A percentile compares a stretch with the other conserved stretches of the same genome.
Evolutionary conservation across 2,113 vertebrate genomes (phyloP).

Genomic region (Promerops cafer): DNA sequence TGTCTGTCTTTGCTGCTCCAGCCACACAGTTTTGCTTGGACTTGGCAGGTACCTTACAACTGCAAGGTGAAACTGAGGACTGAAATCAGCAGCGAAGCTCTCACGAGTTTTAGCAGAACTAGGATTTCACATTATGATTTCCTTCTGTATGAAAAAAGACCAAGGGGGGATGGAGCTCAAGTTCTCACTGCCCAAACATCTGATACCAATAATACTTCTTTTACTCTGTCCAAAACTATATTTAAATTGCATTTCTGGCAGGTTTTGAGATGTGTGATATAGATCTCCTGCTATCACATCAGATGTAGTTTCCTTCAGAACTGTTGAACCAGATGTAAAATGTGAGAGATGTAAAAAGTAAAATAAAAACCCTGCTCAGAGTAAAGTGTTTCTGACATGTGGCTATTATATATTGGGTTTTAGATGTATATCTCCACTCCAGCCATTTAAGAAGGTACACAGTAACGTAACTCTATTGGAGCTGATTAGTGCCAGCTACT

Average conservation of each 20-base stretch:
- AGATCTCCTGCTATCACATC: constrained; percentile 44
- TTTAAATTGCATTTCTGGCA: constrained; percentile 43
- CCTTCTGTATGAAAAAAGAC: background rate
- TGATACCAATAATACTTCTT: constrained; percentile 29
- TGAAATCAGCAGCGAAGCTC: background rate
- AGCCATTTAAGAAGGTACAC: constrained; percentile 31
- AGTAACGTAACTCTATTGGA: constrained; percentile 23
- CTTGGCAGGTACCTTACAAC: background rate
- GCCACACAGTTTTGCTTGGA: background rate
- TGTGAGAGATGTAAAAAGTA: constrained; percentile 52
- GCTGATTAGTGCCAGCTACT: constrained; percentile 42
- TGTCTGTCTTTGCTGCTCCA: background rate
- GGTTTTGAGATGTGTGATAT: constrained; percentile 30
- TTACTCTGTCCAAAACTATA: constrained; percentile 19
- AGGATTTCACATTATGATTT: constrained; percentile 45
- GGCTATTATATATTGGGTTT: constrained; percentile 7
- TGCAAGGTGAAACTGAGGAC: background rate
- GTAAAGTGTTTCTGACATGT: constrained; percentile 44
- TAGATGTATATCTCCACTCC: constrained; percentile 11
- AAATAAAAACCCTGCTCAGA: constrained; percentile 53
- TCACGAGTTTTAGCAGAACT: background rate
- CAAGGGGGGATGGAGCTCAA: background rate
- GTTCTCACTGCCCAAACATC: constrained; percentile 51
- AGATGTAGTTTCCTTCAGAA: constrained; percentile 59
- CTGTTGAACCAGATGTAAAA: constrained; percentile 63